Conservation (phyloP, 1,140 invertebrate genomes). For the Drosophila trapezifrons region DNA sequence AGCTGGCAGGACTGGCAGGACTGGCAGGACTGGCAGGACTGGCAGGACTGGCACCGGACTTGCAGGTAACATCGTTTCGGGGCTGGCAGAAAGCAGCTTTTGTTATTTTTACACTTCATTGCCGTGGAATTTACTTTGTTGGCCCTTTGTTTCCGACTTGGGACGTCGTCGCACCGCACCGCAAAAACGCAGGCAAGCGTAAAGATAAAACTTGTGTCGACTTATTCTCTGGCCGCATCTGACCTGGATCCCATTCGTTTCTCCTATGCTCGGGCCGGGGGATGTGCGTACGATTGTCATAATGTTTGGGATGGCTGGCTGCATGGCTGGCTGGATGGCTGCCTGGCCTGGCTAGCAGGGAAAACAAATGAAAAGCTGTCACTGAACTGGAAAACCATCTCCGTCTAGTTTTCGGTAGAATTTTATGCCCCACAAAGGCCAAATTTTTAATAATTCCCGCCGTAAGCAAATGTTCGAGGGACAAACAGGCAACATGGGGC, state of each 20-base stretch:
- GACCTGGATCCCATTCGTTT: conserved; percentile 29
- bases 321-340: conserved; percentile 3
- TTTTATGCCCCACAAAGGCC: conserved; percentile 57
- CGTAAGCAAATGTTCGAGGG: conserved; percentile 40
- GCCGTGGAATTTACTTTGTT: conserved; percentile 67
- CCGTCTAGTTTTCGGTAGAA: conserved; percentile 32
- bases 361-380: conserved; percentile 57
- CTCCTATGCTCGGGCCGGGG: not conserved
- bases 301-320: conserved; percentile 27
- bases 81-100: conserved; percentile 53
- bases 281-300: conserved; percentile 45
- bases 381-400: conserved; percentile 65
- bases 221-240: conserved; percentile 28
- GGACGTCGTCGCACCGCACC: conserved; percentile 17
- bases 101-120: conserved; percentile 70
- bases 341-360: conserved; percentile 13
- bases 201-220: conserved; percentile 65
- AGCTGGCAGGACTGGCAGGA: too few species aligned
- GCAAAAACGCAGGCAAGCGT: conserved; percentile 61
- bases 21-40: too few species aligned
- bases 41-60: not conserved
- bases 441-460: conserved; percentile 58
- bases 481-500: conserved; percentile 22
- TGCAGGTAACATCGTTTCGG: conserved; percentile 27
- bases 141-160: conserved; percentile 62